Evolutionary conservation across 2,888 invertebrate species (phyloP), one percentile per base, ranked within the genome.

Genomic region (Ceratothoa steindachneri): DNA sequence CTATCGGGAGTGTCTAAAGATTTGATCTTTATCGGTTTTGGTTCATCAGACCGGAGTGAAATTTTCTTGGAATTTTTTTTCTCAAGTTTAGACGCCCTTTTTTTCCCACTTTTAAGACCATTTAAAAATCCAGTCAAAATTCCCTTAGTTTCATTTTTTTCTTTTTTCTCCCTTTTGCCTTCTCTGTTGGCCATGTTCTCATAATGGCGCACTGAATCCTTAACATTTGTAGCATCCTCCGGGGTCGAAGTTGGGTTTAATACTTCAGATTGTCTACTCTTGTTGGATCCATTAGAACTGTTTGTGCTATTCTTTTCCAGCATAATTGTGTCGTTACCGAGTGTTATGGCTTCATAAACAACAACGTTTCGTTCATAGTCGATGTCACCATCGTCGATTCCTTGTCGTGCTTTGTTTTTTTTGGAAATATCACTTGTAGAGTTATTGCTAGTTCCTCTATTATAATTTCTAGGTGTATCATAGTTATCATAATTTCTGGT

Each of bases 291-390:
- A 69, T 27, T 60, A 30, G 77, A 77, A 69, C 71, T 64, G 5
- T 71, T 72, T 64, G 77, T 77, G 12, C 71, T 71, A 30, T 60
- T 74, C 28, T 71, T 66, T n/a, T 75, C 76, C 24, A 76, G 69
- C n/a, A 74, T 71, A 7, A 79, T 79, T 64, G 73, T 76, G 60
- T 79, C 79, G 24, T 76, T 76, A 19, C 70, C 79, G 31, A 79
- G 55, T 5, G 79, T 79, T 30, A 79, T 76, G 15, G 79, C 79
- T 67, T 79, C 79, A 31, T 79, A 79, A 28, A 79, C 76, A 15
- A 76, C 74, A 28, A 79, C 72, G 52, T 79, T 76, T 22, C 73
- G 74, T 31, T 79, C 79, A 19, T 79, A 79, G 41, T 76, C 76
- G 24, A 73, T 60, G 22, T 79, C 79, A 3, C 74, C 76, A 7